A percentile compares a stretch with the other conserved stretches of the same genome.
Evolutionary conservation across 2,797 vertebrate genomes (phyloP).

Genomic region (Australoheros facetus): DNA sequence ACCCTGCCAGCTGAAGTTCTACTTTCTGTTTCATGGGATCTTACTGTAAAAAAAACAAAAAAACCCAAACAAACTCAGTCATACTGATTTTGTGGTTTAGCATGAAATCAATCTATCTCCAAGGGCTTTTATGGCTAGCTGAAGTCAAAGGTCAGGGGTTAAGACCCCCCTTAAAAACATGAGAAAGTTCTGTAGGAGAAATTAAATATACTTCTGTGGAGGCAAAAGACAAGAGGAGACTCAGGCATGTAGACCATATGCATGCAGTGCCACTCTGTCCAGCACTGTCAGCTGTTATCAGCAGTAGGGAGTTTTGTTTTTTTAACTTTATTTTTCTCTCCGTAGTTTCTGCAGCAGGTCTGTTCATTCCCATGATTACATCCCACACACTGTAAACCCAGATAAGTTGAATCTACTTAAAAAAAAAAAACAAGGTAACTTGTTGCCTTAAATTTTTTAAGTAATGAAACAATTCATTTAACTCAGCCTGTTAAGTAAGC

Average conservation of each 20-base stretch:
- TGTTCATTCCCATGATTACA: too few relatives aligned
- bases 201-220: slow-evolving; percentile 42
- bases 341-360: too few relatives aligned
- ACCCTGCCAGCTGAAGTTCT: not conserved
- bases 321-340: not conserved
- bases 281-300: too few relatives aligned
- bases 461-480: too few relatives aligned
- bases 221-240: not conserved
- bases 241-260: too few relatives aligned
- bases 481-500: too few relatives aligned
- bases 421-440: too few relatives aligned
- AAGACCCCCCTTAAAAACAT: slow-evolving; percentile 37
- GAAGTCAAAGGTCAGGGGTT: slow-evolving; percentile 54
- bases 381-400: too few relatives aligned
- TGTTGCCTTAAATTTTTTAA: too few relatives aligned
- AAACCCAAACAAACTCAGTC: not conserved
- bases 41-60: not conserved
- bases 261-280: too few relatives aligned
- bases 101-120: slow-evolving; percentile 24
- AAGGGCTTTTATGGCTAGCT: slow-evolving; percentile 27
- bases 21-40: not conserved
- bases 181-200: not conserved
- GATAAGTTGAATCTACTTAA: too few relatives aligned
- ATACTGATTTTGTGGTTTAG: slow-evolving; percentile 15
- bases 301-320: too few relatives aligned